Evolutionary conservation across 1,140 invertebrate species (phyloP), one percentile per base, ranked within the genome.

Genomic region (Pseudobourletiella spinata): DNA sequence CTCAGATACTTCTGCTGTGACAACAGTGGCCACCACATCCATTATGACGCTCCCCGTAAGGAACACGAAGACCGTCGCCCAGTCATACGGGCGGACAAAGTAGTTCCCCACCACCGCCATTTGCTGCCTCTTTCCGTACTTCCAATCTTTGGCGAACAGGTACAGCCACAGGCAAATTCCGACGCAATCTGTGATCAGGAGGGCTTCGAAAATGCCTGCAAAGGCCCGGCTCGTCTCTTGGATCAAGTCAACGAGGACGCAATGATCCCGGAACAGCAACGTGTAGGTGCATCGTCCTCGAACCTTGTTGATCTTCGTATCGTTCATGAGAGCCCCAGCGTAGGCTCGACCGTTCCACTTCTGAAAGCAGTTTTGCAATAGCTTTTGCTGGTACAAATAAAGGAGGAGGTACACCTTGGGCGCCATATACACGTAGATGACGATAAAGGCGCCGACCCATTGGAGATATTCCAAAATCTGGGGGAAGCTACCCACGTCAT

Each of bases 311-410:
- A 18, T 18, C 18, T 50, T 26, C 16, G 1, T 28, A 25, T 24
- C 58, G 56, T 48, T 29, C 39, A 1, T 39, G 14, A 42, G 18
- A 14, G 58, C 26, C 15, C 52, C 46, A 1, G 65, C 57, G 29
- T 66, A 66, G 24, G 56, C 58, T 35, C 65, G 25, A 4, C 43
- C 57, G 28, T 67, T 67, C 61, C 58, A 67, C 16, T 51, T 30
- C 4, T 43, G 30, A 32, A 67, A 67, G 8, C 59, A 59, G 39
- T 44, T 57, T 57, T 30, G 18, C 14, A 67, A 57, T 3, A 64
- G 6, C 52, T 67, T 63, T 20, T 60, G 62, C n/a, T 51, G 28
- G 54, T 50, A 61, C 15, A 61, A 16, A 35, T 61, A 67, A 1
- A 67, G 3, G 3, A 64, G 16, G 8, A 64, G 52, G 25, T 59